phyloP scores from a whole-genome alignment of 2,888 invertebrate species.

The Tenthredo livida region DNA sequence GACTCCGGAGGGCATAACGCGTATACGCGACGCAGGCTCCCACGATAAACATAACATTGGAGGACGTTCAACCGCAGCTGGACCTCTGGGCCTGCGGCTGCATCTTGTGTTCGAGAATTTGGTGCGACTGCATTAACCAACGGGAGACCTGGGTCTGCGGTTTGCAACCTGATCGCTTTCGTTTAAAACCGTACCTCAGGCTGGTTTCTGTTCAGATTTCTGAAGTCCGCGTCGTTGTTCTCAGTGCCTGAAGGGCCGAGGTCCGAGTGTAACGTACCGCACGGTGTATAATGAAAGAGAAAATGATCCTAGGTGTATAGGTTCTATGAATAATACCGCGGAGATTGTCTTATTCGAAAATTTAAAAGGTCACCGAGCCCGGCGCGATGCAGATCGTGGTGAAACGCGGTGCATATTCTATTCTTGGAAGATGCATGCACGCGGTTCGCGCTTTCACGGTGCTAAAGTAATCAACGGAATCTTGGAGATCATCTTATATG shows the following conservation, averaged over 20 bases:
- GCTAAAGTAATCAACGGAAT: slow-evolving; percentile 42
- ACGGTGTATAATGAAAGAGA: background rate
- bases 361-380: slow-evolving; percentile 40
- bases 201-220: background rate
- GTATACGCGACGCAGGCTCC: slow-evolving; percentile 47
- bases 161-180: slow-evolving; percentile 40
- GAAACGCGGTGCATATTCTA: slow-evolving; percentile 26
- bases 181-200: background rate
- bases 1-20: background rate
- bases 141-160: slow-evolving; percentile 30
- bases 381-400: background rate
- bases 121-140: slow-evolving; percentile 29
- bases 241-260: background rate
- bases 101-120: slow-evolving; percentile 50
- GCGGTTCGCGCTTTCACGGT: slow-evolving; percentile 26
- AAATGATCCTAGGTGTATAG: slow-evolving; percentile 17
- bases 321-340: slow-evolving; percentile 27
- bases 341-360: slow-evolving; percentile 11
- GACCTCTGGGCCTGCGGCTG: slow-evolving; percentile 37
- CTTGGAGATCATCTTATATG: background rate
- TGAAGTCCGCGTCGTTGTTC: background rate
- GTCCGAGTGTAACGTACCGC: background rate
- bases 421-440: slow-evolving; percentile 21
- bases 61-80: slow-evolving; percentile 67
- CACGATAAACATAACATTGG: slow-evolving; percentile 60